These are phyloP conservation scores for Elysia chlorotica DNA, from an alignment of 1,140 invertebrate genomes.

Conservation along the genomic window DNA sequence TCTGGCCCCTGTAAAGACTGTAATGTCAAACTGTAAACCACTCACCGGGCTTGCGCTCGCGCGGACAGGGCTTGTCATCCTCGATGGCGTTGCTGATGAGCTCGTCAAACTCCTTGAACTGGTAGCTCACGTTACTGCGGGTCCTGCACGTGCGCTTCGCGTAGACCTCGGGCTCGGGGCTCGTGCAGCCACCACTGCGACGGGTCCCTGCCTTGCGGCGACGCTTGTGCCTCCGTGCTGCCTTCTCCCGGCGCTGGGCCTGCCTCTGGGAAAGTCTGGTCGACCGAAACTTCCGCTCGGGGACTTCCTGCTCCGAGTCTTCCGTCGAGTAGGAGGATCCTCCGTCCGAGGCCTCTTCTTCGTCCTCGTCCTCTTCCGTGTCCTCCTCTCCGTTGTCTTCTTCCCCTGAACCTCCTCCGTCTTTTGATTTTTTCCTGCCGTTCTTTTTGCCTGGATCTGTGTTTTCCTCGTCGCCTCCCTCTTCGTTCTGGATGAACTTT, in stretches of 20 bases:
- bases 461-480: too few relatives aligned
- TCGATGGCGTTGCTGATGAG: constrained; percentile 91
- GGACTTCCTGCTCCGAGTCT: constrained; percentile 21
- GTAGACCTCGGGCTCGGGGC: constrained; percentile 30
- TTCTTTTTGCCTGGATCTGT: too few relatives aligned
- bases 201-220: constrained; percentile 28
- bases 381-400: constrained; percentile 24
- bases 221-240: too few relatives aligned
- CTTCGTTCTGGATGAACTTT: neutral
- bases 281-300: neutral
- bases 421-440: neutral
- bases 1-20: too few relatives aligned
- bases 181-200: constrained; percentile 12
- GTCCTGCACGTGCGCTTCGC: constrained; percentile 51
- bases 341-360: constrained; percentile 15
- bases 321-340: neutral
- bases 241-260: constrained; percentile 73
- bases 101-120: constrained; percentile 91
- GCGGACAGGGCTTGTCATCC: constrained; percentile 59
- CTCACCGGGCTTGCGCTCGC: constrained; percentile 31
- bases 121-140: constrained; percentile 71
- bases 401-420: constrained; percentile 1
- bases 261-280: constrained; percentile 20
- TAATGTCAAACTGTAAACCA: too few relatives aligned
- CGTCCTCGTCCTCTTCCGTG: constrained; percentile 26